These are phyloP conservation scores for Tanypteryx hageni DNA, from an alignment of 2,888 invertebrate genomes.

Conservation along the genomic window DNA sequence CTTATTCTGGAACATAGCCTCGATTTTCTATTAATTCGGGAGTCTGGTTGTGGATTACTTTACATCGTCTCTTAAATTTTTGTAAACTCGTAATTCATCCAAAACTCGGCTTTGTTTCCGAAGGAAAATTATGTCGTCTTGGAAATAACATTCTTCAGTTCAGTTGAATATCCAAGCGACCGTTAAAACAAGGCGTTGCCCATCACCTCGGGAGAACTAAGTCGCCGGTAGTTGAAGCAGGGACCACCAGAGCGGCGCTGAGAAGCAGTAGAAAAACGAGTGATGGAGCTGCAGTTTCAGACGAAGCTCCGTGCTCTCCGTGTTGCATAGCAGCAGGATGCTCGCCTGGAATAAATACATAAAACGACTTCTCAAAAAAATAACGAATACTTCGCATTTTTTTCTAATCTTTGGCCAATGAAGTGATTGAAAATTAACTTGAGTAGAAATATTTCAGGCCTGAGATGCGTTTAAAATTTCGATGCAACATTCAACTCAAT, in stretches of 20 bases:
- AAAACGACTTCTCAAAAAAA: too few species aligned
- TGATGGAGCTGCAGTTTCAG: constrained; percentile 8
- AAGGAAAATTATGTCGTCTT: constrained; percentile 26
- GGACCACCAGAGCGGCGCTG: constrained; percentile 31
- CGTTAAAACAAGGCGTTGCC: neutral
- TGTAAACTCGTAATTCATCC: constrained; percentile 4
- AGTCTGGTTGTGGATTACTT: neutral
- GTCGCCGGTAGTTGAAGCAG: constrained; percentile 23
- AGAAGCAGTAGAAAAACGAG: constrained; percentile 11
- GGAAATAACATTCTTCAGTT: constrained; percentile 31
- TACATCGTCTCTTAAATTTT: neutral
- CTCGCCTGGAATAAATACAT: constrained; percentile 80
- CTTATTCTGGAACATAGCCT: neutral
- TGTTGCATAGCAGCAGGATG: constrained; percentile 91
- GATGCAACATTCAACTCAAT: too few species aligned
- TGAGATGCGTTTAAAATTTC: too few species aligned
- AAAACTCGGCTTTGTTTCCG: neutral
- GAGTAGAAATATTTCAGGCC: too few species aligned
- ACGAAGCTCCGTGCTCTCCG: constrained; percentile 67
- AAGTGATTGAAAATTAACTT: too few species aligned
- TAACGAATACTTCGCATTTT: too few species aligned
- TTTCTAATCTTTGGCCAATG: too few species aligned
- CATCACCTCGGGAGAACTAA: constrained; percentile 48
- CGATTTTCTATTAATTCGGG: constrained; percentile 17
- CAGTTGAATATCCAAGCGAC: constrained; percentile 40